Evolutionary conservation across 1,140 invertebrate genomes (phyloP), one percentile per base, ranked within the genome.

Genomic region (Melitaea cinxia): DNA sequence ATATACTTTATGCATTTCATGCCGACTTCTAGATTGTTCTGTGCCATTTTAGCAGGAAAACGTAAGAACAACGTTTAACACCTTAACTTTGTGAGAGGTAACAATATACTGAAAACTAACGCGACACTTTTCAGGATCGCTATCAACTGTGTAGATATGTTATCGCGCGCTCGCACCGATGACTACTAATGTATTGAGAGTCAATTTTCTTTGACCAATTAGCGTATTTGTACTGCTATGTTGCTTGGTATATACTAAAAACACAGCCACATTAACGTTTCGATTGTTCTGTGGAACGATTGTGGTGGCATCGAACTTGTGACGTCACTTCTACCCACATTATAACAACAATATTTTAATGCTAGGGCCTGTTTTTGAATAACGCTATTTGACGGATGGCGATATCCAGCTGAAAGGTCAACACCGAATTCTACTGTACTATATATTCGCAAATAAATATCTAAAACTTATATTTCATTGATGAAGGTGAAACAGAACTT

Each of bases 1-100:
- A 98, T 94, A 73, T 96, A 96, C 88, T 97, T 97, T 70, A 97
- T 94, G 83, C 95, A 95, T 70, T 93, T 93, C 92, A 96, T 95
- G 69, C 95, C 94, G 49, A 95, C 91, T 86, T 95, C 94, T 58
- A 95, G 81, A 73, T 92, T 91, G 50, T 91, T 91, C 59, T 91
- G 86, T 91, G 93, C 93, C 88, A 92, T 92, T 79, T 78, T 61
- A 61, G 54, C 67, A 61, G 49, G 35, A 52, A 14, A n/a, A 21
- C 30, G 0, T n/a, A n/a, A n/a, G n/a, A 30, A 1, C 28, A 49
- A 54, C 7, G n/a, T 47, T n/a, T 0, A 54, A 67, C 64, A 66
- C 54, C 60, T 68, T 61, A 39, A 15, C 66, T 45, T 49, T 19
- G 45, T 37, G 58, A 56, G 60, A 63, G 47, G 21, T 61, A 26